Evolutionary conservation across 2,888 invertebrate genomes (phyloP), one percentile per base, ranked within the genome.

Genomic region (Catonia carolina): DNA sequence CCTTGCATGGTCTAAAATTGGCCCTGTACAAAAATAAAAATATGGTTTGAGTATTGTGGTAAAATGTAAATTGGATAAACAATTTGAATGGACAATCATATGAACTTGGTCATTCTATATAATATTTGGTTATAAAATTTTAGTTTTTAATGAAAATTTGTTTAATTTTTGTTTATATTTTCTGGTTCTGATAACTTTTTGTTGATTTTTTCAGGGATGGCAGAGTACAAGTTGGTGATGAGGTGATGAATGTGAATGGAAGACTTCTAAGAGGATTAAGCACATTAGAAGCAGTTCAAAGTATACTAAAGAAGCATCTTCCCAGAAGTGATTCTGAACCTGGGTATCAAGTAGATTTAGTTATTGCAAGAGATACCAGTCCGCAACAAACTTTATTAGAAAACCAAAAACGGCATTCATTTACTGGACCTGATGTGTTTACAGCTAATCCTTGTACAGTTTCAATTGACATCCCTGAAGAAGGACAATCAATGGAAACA

Each of bases 231-330:
- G 68, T 73, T 15, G 75, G 74, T 7, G 77, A 77, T 63, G 72
- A 75, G 56, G 70, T 77, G 6, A 69, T 77, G 18, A 73, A 73
- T 55, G 74, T 75, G 53, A 77, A 77, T 62, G 75, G 75, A 2
- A 69, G 69, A 33, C 67, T 73, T 12, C 66, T 77, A 33, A 69
- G 71, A 3, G 72, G 73, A 4, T 65, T 75, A 36, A 53, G 60
- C 45, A 62, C 70, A 14, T 69, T 69, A 36, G 65, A 65, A 47
- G 68, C 68, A 53, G 69, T 69, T 1, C 64, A 69, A 53, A 64
- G 60, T 31, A 63, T 69, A 22, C 62, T 71, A 23, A 58, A 54
- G 37, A 37, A 55, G 10, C 57, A 55, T 39, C 41, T 55, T 20
- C 48, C 56, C 10, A 50, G 53, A 15, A 17, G 39, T 10, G 49